Evolutionary conservation across 1,140 invertebrate genomes (phyloP).

Genomic region (Berghia stephanieae): DNA sequence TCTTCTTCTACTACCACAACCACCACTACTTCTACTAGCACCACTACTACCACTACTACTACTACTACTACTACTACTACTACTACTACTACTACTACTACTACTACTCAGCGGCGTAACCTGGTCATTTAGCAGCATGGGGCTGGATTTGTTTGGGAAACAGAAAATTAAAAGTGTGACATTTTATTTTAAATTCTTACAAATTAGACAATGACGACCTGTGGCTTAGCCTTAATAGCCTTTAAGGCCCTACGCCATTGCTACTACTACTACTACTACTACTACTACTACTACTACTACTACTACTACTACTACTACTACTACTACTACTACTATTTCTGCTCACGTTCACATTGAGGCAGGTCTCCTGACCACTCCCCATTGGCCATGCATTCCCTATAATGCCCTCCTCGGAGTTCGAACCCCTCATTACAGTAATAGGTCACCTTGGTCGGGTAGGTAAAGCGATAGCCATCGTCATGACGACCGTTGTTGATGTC

Average conservation of each 20-base stretch:
- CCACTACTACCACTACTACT: conserved; percentile 22
- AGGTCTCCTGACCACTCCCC: conserved; percentile 81
- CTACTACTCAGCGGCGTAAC: no score
- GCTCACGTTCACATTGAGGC: conserved; percentile 78
- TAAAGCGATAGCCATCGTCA: conserved; percentile 86
- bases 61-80: conserved; percentile 22
- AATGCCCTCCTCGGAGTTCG: conserved; percentile 85
- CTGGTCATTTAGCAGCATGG: not conserved
- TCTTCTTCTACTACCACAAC: not conserved
- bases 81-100: conserved; percentile 3
- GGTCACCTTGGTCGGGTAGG: conserved; percentile 87
- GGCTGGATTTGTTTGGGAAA: no score
- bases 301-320: not conserved
- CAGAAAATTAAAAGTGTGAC: no score
- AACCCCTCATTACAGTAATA: conserved; percentile 94
- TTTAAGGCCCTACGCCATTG: no score
- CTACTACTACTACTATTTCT: not conserved
- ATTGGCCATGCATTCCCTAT: conserved; percentile 85
- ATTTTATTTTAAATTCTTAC: no score
- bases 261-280: not conserved
- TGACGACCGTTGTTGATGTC: conserved; percentile 91
- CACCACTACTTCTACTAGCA: not conserved
- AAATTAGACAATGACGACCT: no score
- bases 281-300: not conserved
- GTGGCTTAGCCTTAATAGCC: no score